phyloP scores from a whole-genome alignment of 1,140 invertebrate genomes.

The Sipha flava region DNA sequence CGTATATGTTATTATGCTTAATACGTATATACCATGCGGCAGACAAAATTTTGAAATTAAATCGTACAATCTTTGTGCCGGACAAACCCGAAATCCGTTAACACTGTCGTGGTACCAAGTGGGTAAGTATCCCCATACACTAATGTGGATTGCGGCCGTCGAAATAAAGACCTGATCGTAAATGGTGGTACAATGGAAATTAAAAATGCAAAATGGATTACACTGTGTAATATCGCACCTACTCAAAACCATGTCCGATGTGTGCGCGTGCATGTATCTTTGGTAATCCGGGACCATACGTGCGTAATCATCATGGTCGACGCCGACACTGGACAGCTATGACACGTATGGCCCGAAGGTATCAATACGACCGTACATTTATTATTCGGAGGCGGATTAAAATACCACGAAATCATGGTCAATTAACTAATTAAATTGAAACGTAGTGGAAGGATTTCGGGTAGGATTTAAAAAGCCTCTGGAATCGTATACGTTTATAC shows the following conservation, averaged over 20 bases:
- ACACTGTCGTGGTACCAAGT: too few relatives aligned
- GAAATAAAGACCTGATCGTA: background rate
- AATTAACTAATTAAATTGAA: slow-evolving; percentile 11
- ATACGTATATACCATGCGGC: too few relatives aligned
- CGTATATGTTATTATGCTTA: too few relatives aligned
- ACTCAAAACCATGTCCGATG: background rate
- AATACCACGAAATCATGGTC: slow-evolving; percentile 1
- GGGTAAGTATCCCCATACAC: too few relatives aligned
- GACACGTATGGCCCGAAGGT: background rate
- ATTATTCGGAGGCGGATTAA: slow-evolving; percentile 6
- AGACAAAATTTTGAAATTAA: too few relatives aligned
- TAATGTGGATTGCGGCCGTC: too few relatives aligned
- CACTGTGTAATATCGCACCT: background rate
- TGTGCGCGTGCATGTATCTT: background rate
- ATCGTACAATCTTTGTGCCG: too few relatives aligned
- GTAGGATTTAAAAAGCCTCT: background rate
- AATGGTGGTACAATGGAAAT: background rate
- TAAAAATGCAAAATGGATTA: background rate
- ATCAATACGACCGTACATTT: too few relatives aligned
- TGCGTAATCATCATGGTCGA: background rate
- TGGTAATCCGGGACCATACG: background rate
- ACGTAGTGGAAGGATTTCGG: background rate
- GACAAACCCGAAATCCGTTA: too few relatives aligned
- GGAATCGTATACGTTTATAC: background rate
- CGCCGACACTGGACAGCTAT: background rate